These are phyloP conservation scores for Hystrix cristata DNA, from an alignment of 2,113 vertebrate species.

Conservation along the genomic window DNA sequence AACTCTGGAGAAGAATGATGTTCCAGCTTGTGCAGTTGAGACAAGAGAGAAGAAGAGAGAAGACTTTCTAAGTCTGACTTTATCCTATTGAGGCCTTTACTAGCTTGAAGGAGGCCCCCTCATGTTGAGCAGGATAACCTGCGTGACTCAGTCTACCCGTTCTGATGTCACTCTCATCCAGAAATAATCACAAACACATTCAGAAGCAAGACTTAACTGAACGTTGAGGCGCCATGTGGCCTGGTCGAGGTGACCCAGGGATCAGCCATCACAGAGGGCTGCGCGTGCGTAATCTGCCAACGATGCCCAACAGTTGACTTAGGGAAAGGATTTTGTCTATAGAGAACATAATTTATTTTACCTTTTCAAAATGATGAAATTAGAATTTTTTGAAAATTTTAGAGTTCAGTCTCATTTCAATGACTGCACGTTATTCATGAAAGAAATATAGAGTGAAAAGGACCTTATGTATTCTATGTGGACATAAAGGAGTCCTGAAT, in stretches of 20 bases:
- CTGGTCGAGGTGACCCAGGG: not conserved
- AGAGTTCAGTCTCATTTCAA: constrained; percentile 15
- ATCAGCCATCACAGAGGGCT: not conserved
- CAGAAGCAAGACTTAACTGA: not conserved
- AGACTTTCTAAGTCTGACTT: not conserved
- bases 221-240: not conserved
- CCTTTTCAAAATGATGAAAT: not conserved
- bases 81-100: not conserved
- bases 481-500: not conserved
- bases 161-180: not conserved
- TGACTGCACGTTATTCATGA: not conserved
- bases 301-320: not conserved
- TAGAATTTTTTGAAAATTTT: constrained; percentile 11
- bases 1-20: not conserved
- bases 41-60: not conserved
- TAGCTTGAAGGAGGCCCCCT: not conserved
- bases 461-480: not conserved
- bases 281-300: not conserved
- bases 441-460: not conserved
- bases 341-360: not conserved
- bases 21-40: not conserved
- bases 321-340: not conserved
- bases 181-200: not conserved
- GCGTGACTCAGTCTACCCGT: not conserved
- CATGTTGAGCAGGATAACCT: not conserved